Evolutionary conservation across 2,888 invertebrate species (phyloP).

Genomic region (Drepana falcataria): DNA sequence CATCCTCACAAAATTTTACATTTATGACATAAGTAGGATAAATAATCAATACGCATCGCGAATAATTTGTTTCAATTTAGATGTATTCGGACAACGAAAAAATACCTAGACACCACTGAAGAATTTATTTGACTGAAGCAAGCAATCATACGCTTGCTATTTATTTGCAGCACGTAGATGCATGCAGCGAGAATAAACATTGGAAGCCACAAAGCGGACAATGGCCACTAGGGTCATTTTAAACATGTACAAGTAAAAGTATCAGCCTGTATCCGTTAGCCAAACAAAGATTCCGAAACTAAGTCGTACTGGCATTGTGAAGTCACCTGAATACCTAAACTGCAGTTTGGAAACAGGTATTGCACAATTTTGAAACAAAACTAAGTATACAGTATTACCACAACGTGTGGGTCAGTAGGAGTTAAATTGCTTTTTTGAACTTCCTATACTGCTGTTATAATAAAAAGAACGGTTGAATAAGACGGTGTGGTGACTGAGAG

Average conservation of each 20-base stretch:
- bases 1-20: no score
- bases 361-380: conserved; percentile 70
- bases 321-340: conserved; percentile 61
- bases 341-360: conserved; percentile 63
- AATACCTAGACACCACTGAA: no score
- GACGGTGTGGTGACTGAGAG: conserved; percentile 45
- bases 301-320: conserved; percentile 50
- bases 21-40: no score
- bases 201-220: background rate
- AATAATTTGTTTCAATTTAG: no score
- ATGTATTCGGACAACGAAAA: no score
- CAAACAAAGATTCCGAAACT: conserved; percentile 65
- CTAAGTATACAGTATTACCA: conserved; percentile 57
- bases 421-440: conserved; percentile 75
- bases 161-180: background rate
- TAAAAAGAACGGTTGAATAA: conserved; percentile 67
- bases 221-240: conserved; percentile 9
- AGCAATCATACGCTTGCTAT: background rate
- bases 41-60: no score
- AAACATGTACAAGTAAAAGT: conserved; percentile 17
- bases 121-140: background rate
- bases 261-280: conserved; percentile 40
- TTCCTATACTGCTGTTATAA: conserved; percentile 60
- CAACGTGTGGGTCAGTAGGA: conserved; percentile 59
- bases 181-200: background rate